Evolutionary conservation across 2,797 vertebrate genomes (phyloP).

Genomic region (Geotria australis): DNA sequence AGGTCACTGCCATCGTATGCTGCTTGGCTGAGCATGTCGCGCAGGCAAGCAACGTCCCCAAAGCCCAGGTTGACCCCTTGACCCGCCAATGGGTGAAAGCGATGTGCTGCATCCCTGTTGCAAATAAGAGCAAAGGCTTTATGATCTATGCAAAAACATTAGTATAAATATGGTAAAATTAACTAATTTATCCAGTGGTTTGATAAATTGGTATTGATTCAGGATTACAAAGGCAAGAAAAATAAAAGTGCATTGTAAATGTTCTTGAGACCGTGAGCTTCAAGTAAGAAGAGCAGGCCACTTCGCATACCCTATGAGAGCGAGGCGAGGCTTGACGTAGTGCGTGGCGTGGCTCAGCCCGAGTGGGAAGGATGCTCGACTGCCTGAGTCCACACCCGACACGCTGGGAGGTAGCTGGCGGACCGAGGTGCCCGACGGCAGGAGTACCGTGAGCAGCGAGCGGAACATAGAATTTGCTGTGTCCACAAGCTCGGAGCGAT

Average conservation of each 20-base stretch:
- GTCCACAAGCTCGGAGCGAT: conserved; percentile 59
- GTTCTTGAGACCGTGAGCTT: too few relatives aligned
- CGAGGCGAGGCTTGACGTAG: conserved; percentile 54
- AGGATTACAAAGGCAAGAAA: too few relatives aligned
- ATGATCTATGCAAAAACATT: too few relatives aligned
- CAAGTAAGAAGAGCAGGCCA: background rate
- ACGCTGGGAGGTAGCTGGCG: conserved; percentile 81
- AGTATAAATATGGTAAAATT: too few relatives aligned
- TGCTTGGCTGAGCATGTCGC: conserved; percentile 42
- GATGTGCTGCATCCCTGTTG: conserved; percentile 68
- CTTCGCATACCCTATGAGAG: conserved; percentile 53
- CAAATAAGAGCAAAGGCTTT: background rate
- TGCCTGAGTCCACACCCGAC: conserved; percentile 33
- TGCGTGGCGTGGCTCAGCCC: conserved; percentile 65
- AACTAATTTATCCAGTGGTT: too few relatives aligned
- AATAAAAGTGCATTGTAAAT: too few relatives aligned
- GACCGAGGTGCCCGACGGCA: conserved; percentile 34
- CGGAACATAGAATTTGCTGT: conserved; percentile 40
- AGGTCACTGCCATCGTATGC: conserved; percentile 69
- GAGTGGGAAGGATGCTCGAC: conserved; percentile 51
- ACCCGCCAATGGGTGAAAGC: conserved; percentile 77
- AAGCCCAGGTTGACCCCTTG: conserved; percentile 95
- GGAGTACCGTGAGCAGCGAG: conserved; percentile 26
- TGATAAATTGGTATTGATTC: too few relatives aligned
- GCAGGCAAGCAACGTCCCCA: conserved; percentile 52